Evolutionary conservation across 2,888 invertebrate genomes (phyloP).

Genomic region (Agrotis ipsilon): DNA sequence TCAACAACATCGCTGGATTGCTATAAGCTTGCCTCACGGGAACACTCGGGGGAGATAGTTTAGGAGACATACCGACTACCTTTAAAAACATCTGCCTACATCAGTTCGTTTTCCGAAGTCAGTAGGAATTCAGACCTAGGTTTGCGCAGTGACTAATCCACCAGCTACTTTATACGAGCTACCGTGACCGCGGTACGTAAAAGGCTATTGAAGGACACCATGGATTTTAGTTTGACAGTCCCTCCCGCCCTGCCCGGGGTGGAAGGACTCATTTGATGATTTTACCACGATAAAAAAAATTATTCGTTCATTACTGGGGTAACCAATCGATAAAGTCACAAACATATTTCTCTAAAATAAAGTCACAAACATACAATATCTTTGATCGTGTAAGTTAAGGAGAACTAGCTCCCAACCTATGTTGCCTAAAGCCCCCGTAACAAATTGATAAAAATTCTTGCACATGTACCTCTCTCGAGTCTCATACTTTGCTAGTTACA

Average conservation of each 20-base stretch:
- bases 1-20: constrained; percentile 60
- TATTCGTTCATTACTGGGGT: no score
- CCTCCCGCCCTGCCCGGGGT: no score
- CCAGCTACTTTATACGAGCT: no score
- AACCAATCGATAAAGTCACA: no score
- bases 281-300: no score
- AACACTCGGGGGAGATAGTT: constrained; percentile 45
- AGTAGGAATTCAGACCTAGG: background rate
- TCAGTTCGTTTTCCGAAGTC: background rate
- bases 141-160: background rate
- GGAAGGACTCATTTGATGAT: no score
- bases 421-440: constrained; percentile 65
- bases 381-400: background rate
- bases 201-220: no score
- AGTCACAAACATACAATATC: no score
- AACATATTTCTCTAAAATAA: no score
- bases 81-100: background rate
- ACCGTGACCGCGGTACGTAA: no score
- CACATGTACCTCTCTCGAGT: constrained; percentile 75
- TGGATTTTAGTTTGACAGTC: no score
- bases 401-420: constrained; percentile 48
- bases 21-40: constrained; percentile 60
- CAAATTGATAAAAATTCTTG: constrained; percentile 84
- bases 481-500: constrained; percentile 64
- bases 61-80: constrained; percentile 31